phyloP scores from a whole-genome alignment of 2,113 vertebrate species.

The Smithornis capensis region DNA sequence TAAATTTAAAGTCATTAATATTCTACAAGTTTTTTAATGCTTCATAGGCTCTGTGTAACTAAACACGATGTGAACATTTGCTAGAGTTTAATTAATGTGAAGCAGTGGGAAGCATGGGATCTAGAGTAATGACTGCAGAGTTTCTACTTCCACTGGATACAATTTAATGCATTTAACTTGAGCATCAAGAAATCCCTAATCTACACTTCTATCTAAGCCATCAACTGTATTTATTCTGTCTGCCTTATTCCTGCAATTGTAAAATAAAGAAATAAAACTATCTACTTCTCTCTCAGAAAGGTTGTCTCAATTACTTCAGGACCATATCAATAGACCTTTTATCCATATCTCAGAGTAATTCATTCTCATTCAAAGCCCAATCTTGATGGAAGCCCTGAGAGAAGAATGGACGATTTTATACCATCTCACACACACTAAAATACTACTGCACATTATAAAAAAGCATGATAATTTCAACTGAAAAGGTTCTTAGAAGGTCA shows the following conservation, averaged over 20 bases:
- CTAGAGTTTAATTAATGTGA: background rate
- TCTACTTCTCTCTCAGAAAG: background rate
- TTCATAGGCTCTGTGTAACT: background rate
- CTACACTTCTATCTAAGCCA: background rate
- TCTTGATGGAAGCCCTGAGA: background rate
- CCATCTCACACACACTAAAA: background rate
- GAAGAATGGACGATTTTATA: background rate
- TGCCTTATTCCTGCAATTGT: background rate
- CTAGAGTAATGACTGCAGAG: background rate
- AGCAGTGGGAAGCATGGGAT: background rate
- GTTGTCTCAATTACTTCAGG: background rate
- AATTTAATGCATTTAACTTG: background rate
- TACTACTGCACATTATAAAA: accelerated
- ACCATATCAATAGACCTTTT: background rate
- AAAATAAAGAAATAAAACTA: background rate
- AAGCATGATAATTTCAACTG: background rate
- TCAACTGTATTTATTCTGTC: background rate
- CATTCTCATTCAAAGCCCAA: background rate
- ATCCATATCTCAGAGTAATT: background rate
- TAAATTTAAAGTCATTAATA: background rate
- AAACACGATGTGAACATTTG: background rate
- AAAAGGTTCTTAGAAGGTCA: background rate
- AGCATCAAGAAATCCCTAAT: background rate
- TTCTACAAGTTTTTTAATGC: background rate
- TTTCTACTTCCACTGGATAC: background rate